Evolutionary conservation across 2,113 vertebrate species (phyloP).

Genomic region (Callospermophilus lateralis): DNA sequence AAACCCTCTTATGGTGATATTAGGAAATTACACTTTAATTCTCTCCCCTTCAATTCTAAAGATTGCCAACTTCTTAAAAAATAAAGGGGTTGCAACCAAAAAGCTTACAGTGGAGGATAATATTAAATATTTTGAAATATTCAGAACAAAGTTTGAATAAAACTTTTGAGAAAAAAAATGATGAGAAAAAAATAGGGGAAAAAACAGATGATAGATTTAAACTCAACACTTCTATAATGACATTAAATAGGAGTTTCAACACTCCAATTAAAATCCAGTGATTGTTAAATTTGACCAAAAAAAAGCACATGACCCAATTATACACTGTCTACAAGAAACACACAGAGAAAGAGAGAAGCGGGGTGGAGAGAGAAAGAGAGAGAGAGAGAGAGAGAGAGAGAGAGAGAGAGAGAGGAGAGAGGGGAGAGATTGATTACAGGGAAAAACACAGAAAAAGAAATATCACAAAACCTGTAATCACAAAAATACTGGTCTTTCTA

Average conservation of each 20-base stretch:
- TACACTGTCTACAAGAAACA: not conserved
- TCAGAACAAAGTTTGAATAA: not conserved
- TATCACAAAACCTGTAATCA: not conserved
- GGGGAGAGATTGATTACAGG: no score
- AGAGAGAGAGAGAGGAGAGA: rapidly evolving
- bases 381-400: no score
- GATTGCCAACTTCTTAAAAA: not conserved
- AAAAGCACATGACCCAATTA: not conserved
- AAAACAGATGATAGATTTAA: not conserved
- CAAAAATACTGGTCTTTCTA: not conserved
- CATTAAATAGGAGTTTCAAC: not conserved
- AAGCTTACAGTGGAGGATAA: not conserved
- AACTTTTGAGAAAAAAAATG: not conserved
- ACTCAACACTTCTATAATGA: not conserved
- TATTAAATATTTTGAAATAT: slow-evolving; percentile 4
- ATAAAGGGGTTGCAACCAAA: not conserved
- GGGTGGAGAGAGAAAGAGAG: no score
- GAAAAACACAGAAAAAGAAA: not conserved
- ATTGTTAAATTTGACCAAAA: not conserved
- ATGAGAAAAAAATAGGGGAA: not conserved
- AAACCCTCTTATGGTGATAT: not conserved
- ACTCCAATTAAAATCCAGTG: not conserved
- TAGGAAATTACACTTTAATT: not conserved
- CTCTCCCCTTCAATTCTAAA: not conserved
- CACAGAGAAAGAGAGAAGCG: no score